These are phyloP conservation scores for Agrochola circellaris DNA, from an alignment of 2,888 invertebrate genomes.

Conservation along the genomic window DNA sequence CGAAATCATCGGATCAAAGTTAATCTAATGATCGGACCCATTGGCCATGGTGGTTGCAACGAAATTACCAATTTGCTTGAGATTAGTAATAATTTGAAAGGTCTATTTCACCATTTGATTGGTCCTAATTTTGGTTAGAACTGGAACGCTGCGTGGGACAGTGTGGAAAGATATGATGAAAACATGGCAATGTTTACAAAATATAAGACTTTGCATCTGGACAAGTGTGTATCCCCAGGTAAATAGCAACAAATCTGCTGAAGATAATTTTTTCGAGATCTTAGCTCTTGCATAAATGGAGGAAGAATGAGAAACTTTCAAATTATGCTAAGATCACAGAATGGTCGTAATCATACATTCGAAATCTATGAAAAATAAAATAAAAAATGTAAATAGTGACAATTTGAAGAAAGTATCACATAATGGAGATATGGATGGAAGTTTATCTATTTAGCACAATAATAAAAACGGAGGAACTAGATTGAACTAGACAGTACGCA, in stretches of 20 bases:
- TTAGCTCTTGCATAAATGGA: neutral
- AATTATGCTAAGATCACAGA: neutral
- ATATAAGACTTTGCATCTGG: neutral
- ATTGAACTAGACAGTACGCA: constrained; percentile 13
- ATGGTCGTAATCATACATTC: neutral
- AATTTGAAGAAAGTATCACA: constrained; percentile 21
- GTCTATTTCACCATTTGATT: constrained; percentile 45
- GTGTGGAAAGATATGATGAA: constrained; percentile 44
- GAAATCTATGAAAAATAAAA: neutral
- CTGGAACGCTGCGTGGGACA: constrained; percentile 19
- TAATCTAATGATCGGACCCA: constrained; percentile 61
- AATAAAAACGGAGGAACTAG: constrained; percentile 28
- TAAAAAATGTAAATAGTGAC: neutral
- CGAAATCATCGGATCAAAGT: constrained; percentile 45
- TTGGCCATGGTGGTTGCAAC: constrained; percentile 55
- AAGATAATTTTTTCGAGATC: neutral
- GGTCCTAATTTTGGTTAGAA: constrained; percentile 37
- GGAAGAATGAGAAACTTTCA: neutral
- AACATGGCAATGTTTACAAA: constrained; percentile 29
- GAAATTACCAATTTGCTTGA: constrained; percentile 53
- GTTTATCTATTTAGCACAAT: constrained; percentile 47
- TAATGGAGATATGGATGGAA: constrained; percentile 24
- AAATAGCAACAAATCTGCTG: constrained; percentile 1
- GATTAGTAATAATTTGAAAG: constrained; percentile 49
- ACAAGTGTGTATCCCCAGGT: neutral